phyloP scores from a whole-genome alignment of 2,888 invertebrate genomes.

The Torymus texanus region DNA sequence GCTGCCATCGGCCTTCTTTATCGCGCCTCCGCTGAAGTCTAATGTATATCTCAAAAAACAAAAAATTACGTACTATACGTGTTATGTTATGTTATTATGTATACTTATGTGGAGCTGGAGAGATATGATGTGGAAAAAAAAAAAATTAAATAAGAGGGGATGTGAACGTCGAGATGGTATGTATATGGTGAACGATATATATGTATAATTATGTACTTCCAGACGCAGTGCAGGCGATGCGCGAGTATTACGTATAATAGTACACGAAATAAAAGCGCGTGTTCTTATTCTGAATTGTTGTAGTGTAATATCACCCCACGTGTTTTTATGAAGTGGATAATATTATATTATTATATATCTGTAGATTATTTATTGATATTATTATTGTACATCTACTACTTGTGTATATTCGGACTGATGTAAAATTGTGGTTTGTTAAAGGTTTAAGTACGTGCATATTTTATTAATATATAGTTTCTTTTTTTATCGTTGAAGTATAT shows the following conservation, averaged over 20 bases:
- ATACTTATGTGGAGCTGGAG: too few relatives aligned
- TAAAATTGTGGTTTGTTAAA: not conserved
- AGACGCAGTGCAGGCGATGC: too few relatives aligned
- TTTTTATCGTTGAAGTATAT: not conserved
- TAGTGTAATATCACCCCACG: too few relatives aligned
- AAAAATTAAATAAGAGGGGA: conserved; percentile 9
- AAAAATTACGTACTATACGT: not conserved
- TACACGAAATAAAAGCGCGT: too few relatives aligned
- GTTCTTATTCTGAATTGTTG: too few relatives aligned
- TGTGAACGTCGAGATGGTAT: conserved; percentile 11
- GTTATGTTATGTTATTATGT: not conserved
- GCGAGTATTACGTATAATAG: too few relatives aligned
- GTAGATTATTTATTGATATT: not conserved
- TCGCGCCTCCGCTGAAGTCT: conserved; percentile 25
- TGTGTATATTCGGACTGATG: too few relatives aligned
- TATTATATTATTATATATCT: too few relatives aligned
- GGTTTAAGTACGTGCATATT: not conserved
- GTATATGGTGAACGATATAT: not conserved
- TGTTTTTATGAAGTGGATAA: too few relatives aligned
- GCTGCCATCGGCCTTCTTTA: conserved; percentile 10
- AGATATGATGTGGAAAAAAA: not conserved
- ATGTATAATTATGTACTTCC: too few relatives aligned
- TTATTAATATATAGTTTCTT: not conserved
- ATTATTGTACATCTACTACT: not conserved
- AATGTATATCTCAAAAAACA: not conserved